Base-by-base conservation (phyloP, 2,797 vertebrate species). In the Buphagus erythrorhynchus region DNA sequence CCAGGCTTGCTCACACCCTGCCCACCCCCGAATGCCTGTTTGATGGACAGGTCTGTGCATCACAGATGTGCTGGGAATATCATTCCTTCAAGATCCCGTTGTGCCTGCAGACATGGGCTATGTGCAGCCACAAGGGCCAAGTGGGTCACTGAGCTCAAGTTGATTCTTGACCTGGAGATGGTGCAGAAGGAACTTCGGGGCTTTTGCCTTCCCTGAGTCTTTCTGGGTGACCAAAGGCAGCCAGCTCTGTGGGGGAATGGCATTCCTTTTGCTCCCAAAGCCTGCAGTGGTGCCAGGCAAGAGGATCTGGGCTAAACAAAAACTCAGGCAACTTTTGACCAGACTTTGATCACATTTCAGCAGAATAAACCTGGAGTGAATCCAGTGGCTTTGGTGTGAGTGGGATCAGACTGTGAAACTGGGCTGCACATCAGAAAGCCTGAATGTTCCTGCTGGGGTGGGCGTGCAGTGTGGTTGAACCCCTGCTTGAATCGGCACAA, bases 321-420 rank as follows among this genome's bases (percentile, higher is more conserved):
- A 75, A 45, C 54, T 61, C 65, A 16, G 54, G 22, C 0, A 20
- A 94, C 94, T 90, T 95, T 92, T 94, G 88, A 84, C 81, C 10
- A 11, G 90, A 42, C 86, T 95, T 89, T 81, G 89, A 54, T 91
- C 4, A 0, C 68, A 21, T 91, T 96, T 94, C 85, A 93, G 31
- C 59, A 58, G 75, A 80, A 77, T 72, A 80, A 92, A 85, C 40
- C 87, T 92, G 94, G 87, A 92, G 36, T 40, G 31, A 46, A 57
- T 93, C 92, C 90, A 94, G 52, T 4, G 45, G 46, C 84, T 80
- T 73, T 58, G 91, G 77, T 51, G 46, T n/a, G 84, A 93, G 72
- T 9, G 13, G 73, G 61, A 88, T 88, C 84, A 72, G 72, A 12
- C 40, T 42, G 61, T 54, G 91, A 28, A 90, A 42, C 68, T 11